A percentile compares a stretch with the other conserved stretches of the same genome.
phyloP scores from a whole-genome alignment of 2,113 vertebrate species.

The Poeciliopsis turrubarensis region DNA sequence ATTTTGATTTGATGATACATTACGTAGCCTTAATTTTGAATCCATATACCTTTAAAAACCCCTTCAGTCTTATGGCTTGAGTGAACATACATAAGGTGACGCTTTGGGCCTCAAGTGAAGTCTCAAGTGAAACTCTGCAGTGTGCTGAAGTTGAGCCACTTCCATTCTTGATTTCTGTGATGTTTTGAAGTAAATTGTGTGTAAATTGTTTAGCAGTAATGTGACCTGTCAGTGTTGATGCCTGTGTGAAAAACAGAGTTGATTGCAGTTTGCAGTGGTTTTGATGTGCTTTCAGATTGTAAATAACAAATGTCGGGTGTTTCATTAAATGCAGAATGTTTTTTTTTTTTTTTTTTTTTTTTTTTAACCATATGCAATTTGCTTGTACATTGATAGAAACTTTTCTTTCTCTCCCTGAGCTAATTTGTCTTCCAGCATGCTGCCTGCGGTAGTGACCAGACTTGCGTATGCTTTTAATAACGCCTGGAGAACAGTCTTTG shows the following conservation, averaged over 20 bases:
- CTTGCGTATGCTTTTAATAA: constrained; percentile 16
- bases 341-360: background rate
- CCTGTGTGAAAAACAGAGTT: background rate
- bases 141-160: background rate
- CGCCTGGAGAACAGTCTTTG: rapidly evolving
- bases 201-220: background rate
- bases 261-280: constrained; percentile 18
- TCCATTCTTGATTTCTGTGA: background rate
- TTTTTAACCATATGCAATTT: constrained; percentile 18
- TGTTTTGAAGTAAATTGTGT: background rate
- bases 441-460: constrained; percentile 10
- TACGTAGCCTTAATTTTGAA: too few relatives aligned
- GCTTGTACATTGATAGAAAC: constrained; percentile 8
- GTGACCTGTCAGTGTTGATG: background rate
- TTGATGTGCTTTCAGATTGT: background rate
- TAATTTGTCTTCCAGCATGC: constrained; percentile 46
- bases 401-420: constrained; percentile 3
- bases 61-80: too few relatives aligned
- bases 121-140: background rate
- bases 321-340: background rate
- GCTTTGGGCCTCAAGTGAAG: background rate
- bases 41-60: too few relatives aligned
- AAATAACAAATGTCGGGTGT: background rate
- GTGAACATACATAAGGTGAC: too few relatives aligned
- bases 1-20: too few relatives aligned